Percentiles rank a stretch among this genome's conserved stretches.
Conservation (phyloP, 2,888 invertebrate species). For the Apotomis capreana region DNA sequence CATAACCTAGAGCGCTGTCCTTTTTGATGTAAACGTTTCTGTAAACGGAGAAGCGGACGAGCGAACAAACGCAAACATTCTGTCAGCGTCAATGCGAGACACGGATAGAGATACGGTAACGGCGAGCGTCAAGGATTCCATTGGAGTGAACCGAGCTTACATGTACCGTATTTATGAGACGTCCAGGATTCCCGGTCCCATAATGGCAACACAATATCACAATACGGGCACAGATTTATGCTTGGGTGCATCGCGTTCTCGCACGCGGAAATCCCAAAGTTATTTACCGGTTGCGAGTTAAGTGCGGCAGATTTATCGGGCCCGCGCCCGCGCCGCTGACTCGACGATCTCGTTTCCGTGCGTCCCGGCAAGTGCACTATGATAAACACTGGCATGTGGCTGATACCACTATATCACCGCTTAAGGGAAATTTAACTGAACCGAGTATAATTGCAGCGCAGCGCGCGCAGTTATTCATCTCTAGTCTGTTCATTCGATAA, state of each 20-base stretch:
- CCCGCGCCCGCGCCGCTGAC: slow-evolving; percentile 63
- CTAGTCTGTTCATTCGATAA: slow-evolving; percentile 7
- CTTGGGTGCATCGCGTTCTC: slow-evolving; percentile 77
- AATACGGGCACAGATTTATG: slow-evolving; percentile 83
- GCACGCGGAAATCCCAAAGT: slow-evolving; percentile 84
- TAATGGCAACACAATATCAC: slow-evolving; percentile 84
- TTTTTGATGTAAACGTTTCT: slow-evolving; percentile 25
- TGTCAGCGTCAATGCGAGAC: slow-evolving; percentile 25
- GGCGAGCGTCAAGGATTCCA: slow-evolving; percentile 55
- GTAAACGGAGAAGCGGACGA: slow-evolving; percentile 25
- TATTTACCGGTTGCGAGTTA: slow-evolving; percentile 83
- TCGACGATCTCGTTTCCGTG: slow-evolving; percentile 78
- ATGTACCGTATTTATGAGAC: slow-evolving; percentile 75
- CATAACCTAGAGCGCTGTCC: slow-evolving; percentile 10
- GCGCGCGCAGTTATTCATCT: slow-evolving; percentile 44
- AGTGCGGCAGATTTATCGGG: slow-evolving; percentile 83
- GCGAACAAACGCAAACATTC: slow-evolving; percentile 9
- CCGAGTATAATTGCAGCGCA: slow-evolving; percentile 56
- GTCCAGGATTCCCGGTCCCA: slow-evolving; percentile 72
- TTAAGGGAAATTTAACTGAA: slow-evolving; percentile 57
- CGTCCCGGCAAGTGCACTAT: slow-evolving; percentile 58
- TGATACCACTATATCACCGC: slow-evolving; percentile 65
- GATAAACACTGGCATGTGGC: slow-evolving; percentile 52
- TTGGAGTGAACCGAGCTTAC: slow-evolving; percentile 59
- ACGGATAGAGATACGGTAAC: slow-evolving; percentile 56